Percentiles rank a stretch among this genome's conserved stretches.
Evolutionary conservation across 1,140 invertebrate species (phyloP).

Genomic region (Drosophila ficusphila): DNA sequence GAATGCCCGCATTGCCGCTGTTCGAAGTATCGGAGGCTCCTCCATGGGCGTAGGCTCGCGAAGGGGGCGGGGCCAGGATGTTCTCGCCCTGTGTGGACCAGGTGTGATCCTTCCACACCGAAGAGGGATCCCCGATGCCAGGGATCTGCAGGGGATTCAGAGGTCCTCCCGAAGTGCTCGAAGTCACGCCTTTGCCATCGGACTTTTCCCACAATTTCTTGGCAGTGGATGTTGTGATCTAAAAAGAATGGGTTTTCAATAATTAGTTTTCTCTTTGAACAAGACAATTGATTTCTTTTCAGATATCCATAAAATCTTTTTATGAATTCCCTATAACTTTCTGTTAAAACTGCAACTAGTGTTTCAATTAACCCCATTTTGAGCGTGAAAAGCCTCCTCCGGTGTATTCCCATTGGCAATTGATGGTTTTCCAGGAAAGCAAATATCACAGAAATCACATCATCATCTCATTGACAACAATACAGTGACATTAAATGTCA

Average conservation of each 20-base stretch:
- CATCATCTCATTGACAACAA: slow-evolving; percentile 29
- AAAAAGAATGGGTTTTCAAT: slow-evolving; percentile 10
- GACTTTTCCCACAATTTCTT: slow-evolving; percentile 84
- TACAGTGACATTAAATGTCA: slow-evolving; percentile 38
- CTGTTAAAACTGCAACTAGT: too few species aligned
- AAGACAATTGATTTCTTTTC: too few species aligned
- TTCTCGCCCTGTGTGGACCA: slow-evolving; percentile 83
- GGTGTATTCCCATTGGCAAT: slow-evolving; percentile 13
- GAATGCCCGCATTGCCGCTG: slow-evolving; percentile 79
- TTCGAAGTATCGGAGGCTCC: slow-evolving; percentile 74
- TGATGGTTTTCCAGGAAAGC: neutral
- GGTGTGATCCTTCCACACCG: slow-evolving; percentile 83
- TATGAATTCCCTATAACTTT: too few species aligned
- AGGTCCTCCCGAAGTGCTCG: slow-evolving; percentile 69
- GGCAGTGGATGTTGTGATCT: slow-evolving; percentile 84
- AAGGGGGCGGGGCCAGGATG: slow-evolving; percentile 75
- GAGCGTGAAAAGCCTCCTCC: neutral
- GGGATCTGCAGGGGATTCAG: slow-evolving; percentile 81
- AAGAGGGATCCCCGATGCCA: slow-evolving; percentile 78
- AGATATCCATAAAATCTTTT: too few species aligned
- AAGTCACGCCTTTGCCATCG: slow-evolving; percentile 75
- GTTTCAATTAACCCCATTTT: too few species aligned
- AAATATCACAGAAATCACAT: slow-evolving; percentile 41
- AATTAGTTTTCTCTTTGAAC: neutral
- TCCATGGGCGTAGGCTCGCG: slow-evolving; percentile 74